Evolutionary conservation across 2,888 invertebrate species (phyloP).

Genomic region (Erannis defoliaria): DNA sequence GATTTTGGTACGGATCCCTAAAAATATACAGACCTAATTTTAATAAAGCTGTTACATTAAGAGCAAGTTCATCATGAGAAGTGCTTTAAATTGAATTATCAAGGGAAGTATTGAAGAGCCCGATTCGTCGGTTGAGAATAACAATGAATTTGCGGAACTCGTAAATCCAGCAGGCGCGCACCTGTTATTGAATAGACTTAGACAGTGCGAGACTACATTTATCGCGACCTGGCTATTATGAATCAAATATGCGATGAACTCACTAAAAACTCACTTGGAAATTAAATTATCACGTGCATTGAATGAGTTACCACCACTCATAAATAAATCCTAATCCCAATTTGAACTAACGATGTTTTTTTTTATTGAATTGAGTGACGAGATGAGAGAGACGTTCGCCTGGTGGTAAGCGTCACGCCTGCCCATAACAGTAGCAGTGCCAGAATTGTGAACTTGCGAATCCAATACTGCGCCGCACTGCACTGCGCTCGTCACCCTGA

Average conservation of each 20-base stretch:
- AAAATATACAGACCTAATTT: neutral
- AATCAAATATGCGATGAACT: too few species aligned
- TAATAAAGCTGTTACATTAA: conserved; percentile 22
- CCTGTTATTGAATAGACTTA: conserved; percentile 75
- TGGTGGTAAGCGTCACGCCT: too few species aligned
- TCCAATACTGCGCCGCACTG: too few species aligned
- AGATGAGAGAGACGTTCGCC: too few species aligned
- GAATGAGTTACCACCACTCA: too few species aligned
- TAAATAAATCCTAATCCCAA: too few species aligned
- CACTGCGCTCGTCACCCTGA: too few species aligned
- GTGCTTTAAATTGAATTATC: conserved; percentile 56
- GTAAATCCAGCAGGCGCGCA: conserved; percentile 78
- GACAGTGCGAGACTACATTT: conserved; percentile 70
- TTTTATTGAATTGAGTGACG: too few species aligned
- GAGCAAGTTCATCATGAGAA: conserved; percentile 28
- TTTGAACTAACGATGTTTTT: too few species aligned
- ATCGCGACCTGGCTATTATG: conserved; percentile 64
- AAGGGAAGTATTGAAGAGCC: conserved; percentile 61
- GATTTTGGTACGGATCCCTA: too few species aligned
- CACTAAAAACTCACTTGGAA: conserved; percentile 46
- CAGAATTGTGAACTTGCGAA: too few species aligned
- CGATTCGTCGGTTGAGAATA: conserved; percentile 73
- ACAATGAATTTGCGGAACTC: conserved; percentile 78
- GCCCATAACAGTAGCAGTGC: too few species aligned
- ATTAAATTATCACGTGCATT: conserved; percentile 30